Percentiles rank a stretch among this genome's conserved stretches.
These are phyloP conservation scores for Falcaria lacertinaria DNA, from an alignment of 2,888 invertebrate genomes.

Conservation along the genomic window DNA sequence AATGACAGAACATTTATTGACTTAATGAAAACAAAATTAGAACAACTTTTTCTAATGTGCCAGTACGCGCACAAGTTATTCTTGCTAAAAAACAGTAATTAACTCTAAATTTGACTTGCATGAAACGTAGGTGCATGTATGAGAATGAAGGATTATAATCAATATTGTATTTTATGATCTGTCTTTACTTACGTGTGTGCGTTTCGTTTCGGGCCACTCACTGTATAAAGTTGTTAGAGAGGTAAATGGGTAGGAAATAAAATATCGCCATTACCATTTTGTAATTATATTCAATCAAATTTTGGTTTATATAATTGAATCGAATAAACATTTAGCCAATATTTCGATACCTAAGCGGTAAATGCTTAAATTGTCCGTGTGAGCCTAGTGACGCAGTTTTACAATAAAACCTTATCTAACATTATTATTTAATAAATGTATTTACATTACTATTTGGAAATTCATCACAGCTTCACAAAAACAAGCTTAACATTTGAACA, in stretches of 20 bases:
- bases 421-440: conserved; percentile 71
- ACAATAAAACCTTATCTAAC: conserved; percentile 65
- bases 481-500: conserved; percentile 73
- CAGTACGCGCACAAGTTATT: no score
- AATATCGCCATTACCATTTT: conserved; percentile 37
- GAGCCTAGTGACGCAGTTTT: conserved; percentile 70
- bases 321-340: conserved; percentile 78
- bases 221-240: no score
- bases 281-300: conserved; percentile 72
- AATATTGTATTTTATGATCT: no score
- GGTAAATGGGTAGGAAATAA: conserved; percentile 25
- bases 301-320: conserved; percentile 75
- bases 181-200: no score
- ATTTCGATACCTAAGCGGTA: conserved; percentile 65
- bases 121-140: no score
- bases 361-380: conserved; percentile 68
- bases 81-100: no score
- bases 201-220: no score
- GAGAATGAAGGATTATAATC: no score
- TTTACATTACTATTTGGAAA: conserved; percentile 75
- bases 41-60: no score
- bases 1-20: no score
- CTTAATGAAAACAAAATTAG: no score
- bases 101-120: no score
- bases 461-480: conserved; percentile 79